Evolutionary conservation across 2,113 vertebrate species (phyloP).

Genomic region (Casuarius casuarius): DNA sequence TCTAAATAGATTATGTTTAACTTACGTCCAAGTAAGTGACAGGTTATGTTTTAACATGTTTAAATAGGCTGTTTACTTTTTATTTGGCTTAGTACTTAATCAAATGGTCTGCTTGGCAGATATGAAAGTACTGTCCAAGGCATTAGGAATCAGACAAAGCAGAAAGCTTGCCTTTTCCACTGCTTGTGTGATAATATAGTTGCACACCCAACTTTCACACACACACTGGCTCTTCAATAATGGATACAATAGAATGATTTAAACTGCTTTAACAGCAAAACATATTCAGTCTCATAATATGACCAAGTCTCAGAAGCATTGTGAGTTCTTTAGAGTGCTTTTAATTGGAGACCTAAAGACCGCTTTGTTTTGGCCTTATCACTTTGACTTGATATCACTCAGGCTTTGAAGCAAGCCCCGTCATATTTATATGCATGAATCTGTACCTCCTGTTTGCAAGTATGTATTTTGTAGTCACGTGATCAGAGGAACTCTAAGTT

Average conservation of each 20-base stretch:
- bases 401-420: no score
- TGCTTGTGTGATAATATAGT: not conserved
- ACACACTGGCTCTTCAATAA: not conserved
- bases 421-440: no score
- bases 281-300: not conserved
- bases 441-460: no score
- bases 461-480: no score
- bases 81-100: conserved; percentile 24
- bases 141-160: not conserved
- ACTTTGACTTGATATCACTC: no score
- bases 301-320: not conserved
- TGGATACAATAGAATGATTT: not conserved
- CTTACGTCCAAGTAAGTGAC: conserved; percentile 10
- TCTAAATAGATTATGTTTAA: conserved; percentile 34
- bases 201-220: not conserved
- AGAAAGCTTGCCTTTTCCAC: not conserved
- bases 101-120: conserved; percentile 1
- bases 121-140: not conserved
- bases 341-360: not conserved
- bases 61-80: conserved; percentile 42
- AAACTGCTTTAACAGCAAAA: not conserved
- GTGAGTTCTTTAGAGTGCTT: not conserved
- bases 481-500: no score
- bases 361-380: no score
- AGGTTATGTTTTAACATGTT: conserved; percentile 40